phyloP scores from a whole-genome alignment of 2,113 vertebrate species.

The Apistogramma diplotaenia region DNA sequence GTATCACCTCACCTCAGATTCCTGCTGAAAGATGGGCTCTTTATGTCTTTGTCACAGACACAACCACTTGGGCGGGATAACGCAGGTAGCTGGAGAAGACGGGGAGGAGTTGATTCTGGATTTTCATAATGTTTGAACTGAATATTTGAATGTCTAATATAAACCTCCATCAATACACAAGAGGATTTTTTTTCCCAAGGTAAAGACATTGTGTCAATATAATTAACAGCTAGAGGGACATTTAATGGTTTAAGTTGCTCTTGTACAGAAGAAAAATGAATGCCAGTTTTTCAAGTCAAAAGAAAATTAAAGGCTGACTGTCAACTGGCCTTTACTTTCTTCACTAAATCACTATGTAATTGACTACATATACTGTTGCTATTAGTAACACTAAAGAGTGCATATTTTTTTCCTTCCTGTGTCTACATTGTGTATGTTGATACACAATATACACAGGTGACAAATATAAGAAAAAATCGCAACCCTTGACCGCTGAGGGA shows the following conservation, averaged over 20 bases:
- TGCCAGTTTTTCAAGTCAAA: neutral
- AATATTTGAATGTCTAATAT: constrained; percentile 1
- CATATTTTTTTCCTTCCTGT: neutral
- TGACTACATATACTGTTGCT: neutral
- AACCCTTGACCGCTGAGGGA: neutral
- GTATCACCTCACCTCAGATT: constrained; percentile 62
- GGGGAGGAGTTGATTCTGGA: neutral
- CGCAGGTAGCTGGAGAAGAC: neutral
- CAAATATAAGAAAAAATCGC: neutral
- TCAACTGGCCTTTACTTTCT: neutral
- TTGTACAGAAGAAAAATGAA: neutral
- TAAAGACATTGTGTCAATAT: constrained; percentile 1
- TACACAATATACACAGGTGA: too few relatives aligned
- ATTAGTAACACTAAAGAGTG: neutral
- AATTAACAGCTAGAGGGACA: neutral
- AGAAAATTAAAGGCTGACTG: neutral
- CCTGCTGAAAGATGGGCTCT: constrained; percentile 37
- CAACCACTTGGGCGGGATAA: neutral
- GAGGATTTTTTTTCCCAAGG: neutral
- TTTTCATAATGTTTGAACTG: neutral
- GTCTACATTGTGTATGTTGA: too few relatives aligned
- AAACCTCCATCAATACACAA: neutral
- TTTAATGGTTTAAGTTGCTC: neutral
- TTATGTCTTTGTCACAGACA: constrained; percentile 44
- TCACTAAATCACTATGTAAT: neutral